Evolutionary conservation across 1,140 invertebrate species (phyloP), one percentile per base, ranked within the genome.

Genomic region (Plodia interpunctella): DNA sequence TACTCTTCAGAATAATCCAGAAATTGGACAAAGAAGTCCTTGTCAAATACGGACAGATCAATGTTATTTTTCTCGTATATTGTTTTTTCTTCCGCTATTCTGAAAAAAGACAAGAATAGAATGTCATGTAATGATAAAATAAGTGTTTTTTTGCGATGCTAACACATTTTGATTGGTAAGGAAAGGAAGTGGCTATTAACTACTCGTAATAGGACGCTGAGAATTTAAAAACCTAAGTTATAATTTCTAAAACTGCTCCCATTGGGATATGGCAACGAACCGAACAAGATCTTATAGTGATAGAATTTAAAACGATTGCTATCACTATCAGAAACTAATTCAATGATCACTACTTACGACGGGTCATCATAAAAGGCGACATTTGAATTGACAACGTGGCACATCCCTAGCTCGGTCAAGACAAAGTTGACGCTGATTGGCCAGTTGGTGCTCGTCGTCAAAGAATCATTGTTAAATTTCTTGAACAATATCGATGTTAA

Each of bases 351-450:
- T 32, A 32, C 79, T 76, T 72, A 88, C 85, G 57, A 53, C 18
- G 85, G 82, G 49, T 80, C 66, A 28, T 88, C 80, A 52, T 76
- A 78, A 28, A 65, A 38, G 2, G 79, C 85, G 19, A 85, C 72
- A 60, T 88, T 85, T 0, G 93, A 93, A 71, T 94, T 94, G 55
- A 93, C 91, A 28, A 91, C 83, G 72, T 94, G 93, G 70, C 93
- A 94, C 55, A 92, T 83, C 13, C 93, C 93, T 57, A 92, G 85
- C 72, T 94, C 94, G 0, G 92, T 93, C 73, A 94, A 90, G 0
- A 90, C 89, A 55, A 84, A 73, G 20, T 90, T 76, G 0, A 93
- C 67, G 3, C 79, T 67, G 0, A 91, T 78, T 2, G 80, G 62
- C 55, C 81, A 79, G 38, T 81, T 86, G 2, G 72, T 59, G 28